Percentiles rank a stretch among this genome's conserved stretches.
These are phyloP conservation scores for Microcebus ravelobensis DNA, from an alignment of 2,113 vertebrate species.

Conservation along the genomic window DNA sequence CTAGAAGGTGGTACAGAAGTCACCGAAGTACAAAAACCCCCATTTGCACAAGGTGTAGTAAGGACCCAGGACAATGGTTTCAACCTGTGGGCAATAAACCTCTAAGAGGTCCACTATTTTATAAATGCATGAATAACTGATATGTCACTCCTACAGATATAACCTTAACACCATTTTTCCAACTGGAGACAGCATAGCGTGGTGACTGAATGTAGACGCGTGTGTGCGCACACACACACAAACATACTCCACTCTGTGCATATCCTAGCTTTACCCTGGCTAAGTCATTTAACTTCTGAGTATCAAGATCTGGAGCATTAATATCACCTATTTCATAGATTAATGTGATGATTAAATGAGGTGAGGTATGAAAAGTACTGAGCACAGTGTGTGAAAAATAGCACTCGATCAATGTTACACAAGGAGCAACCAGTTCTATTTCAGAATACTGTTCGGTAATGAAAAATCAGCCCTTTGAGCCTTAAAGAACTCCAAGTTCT, in stretches of 20 bases:
- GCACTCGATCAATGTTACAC: neutral
- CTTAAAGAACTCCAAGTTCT: neutral
- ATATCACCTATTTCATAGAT: neutral
- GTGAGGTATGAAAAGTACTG: neutral
- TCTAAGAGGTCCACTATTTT: neutral
- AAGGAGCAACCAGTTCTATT: neutral
- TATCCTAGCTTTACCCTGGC: neutral
- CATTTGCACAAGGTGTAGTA: neutral
- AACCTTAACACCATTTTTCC: neutral
- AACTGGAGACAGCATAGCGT: neutral
- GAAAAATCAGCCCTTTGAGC: neutral
- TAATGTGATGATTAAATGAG: neutral
- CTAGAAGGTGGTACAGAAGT: neutral
- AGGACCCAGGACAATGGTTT: neutral
- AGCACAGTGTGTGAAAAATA: neutral
- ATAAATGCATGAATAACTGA: neutral
- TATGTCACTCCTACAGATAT: neutral
- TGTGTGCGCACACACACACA: too few relatives aligned
- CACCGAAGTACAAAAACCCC: neutral
- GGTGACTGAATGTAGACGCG: neutral
- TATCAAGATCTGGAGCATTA: neutral
- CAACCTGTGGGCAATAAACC: neutral
- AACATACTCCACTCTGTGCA: neutral
- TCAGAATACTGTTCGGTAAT: neutral
- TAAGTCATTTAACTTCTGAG: neutral